These are phyloP conservation scores for Aromia moschata DNA, from an alignment of 2,888 invertebrate genomes.

Conservation along the genomic window DNA sequence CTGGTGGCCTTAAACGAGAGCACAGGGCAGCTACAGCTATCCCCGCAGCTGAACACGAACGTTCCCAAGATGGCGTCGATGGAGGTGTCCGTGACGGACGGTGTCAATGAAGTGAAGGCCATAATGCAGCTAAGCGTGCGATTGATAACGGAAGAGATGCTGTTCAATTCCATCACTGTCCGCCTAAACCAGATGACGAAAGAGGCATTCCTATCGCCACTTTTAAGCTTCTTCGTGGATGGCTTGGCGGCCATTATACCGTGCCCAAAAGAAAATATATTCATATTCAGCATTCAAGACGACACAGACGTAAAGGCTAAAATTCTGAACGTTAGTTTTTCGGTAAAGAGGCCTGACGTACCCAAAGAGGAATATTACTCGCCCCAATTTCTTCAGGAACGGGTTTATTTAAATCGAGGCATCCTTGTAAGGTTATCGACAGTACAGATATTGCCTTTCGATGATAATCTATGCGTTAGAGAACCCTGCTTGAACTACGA, in stretches of 20 bases:
- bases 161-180: conserved; percentile 93
- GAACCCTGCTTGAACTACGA: conserved; percentile 96
- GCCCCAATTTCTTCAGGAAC: conserved; percentile 89
- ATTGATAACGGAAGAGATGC: conserved; percentile 92
- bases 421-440: conserved; percentile 88
- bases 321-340: conserved; percentile 93
- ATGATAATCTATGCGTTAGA: conserved; percentile 93
- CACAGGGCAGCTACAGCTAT: conserved; percentile 85
- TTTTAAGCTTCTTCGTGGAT: conserved; percentile 87
- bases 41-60: conserved; percentile 94
- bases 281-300: conserved; percentile 91
- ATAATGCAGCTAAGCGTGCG: conserved; percentile 91
- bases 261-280: conserved; percentile 91
- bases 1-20: conserved; percentile 84
- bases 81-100: conserved; percentile 93
- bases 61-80: conserved; percentile 93
- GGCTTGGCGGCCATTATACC: conserved; percentile 92
- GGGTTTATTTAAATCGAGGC: conserved; percentile 91
- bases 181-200: conserved; percentile 93
- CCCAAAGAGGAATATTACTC: conserved; percentile 82
- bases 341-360: conserved; percentile 83
- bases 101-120: conserved; percentile 92
- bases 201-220: conserved; percentile 88
- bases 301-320: conserved; percentile 88
- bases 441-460: conserved; percentile 90